Conservation (phyloP, 2,113 vertebrate genomes). For the Noctilio leporinus region DNA sequence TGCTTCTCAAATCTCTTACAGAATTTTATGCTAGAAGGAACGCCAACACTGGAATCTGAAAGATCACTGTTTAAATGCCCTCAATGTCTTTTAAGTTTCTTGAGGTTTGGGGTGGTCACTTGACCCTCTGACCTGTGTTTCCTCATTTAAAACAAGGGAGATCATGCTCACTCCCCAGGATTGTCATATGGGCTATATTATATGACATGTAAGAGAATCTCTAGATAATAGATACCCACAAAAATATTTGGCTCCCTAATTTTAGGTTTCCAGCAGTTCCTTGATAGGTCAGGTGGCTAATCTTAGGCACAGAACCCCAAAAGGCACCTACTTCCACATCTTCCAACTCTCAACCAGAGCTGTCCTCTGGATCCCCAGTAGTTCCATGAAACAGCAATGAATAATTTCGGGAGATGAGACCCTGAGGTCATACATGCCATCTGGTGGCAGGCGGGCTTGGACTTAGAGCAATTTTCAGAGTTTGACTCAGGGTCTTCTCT, state of each 20-base stretch:
- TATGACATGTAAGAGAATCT: not conserved
- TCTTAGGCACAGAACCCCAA: not conserved
- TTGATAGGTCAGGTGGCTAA: not conserved
- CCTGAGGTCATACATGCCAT: not conserved
- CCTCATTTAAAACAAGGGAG: not conserved
- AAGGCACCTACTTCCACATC: not conserved
- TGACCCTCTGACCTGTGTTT: not conserved
- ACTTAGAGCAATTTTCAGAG: not conserved
- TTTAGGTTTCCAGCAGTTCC: not conserved
- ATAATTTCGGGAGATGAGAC: not conserved
- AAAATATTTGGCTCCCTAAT: not conserved
- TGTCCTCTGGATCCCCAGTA: fast-evolving
- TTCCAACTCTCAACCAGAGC: not conserved
- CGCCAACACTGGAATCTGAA: not conserved
- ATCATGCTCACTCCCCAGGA: not conserved
- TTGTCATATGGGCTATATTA: not conserved
- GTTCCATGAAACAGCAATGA: not conserved
- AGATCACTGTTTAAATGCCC: not conserved
- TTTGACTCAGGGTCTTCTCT: not conserved
- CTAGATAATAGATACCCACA: not conserved
- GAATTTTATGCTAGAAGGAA: not conserved
- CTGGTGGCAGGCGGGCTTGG: not conserved
- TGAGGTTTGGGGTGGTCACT: not conserved
- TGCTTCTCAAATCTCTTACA: not conserved
- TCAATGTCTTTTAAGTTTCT: not conserved